Conservation (phyloP, 2,797 vertebrate genomes). For the Pipistrellus pygmaeus region DNA sequence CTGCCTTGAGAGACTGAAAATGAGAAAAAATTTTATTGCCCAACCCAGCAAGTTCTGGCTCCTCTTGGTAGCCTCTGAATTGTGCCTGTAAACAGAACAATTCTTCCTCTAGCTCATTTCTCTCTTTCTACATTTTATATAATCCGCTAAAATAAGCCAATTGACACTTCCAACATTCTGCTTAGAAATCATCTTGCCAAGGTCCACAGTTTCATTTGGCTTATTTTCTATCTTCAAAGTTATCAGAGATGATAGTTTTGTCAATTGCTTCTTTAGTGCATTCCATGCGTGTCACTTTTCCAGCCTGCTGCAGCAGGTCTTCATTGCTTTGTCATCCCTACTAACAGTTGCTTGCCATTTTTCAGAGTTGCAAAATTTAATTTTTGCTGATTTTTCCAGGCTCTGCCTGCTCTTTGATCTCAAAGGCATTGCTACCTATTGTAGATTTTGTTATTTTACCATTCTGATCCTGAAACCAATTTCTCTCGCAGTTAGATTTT, state of each 20-base stretch:
- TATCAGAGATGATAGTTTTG: background rate
- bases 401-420: background rate
- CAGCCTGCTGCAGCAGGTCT: background rate
- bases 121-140: background rate
- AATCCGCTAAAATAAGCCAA: slow-evolving; percentile 24
- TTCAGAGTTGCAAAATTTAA: background rate
- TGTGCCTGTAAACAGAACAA: background rate
- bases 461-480: background rate
- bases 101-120: background rate
- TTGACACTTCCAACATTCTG: background rate
- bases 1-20: slow-evolving; percentile 8
- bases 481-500: slow-evolving; percentile 25
- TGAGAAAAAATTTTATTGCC: slow-evolving; percentile 37
- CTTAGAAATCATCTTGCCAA: slow-evolving; percentile 6
- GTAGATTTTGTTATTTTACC: background rate
- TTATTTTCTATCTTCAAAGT: slow-evolving; percentile 31
- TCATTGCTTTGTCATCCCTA: background rate
- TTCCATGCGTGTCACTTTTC: background rate
- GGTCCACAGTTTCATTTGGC: background rate
- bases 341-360: background rate
- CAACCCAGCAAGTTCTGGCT: slow-evolving; percentile 1
- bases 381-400: slow-evolving; percentile 22
- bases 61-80: slow-evolving; percentile 34
- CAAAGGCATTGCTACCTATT: background rate
- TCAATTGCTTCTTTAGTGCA: background rate